Evolutionary conservation across 2,797 vertebrate species (phyloP).

Genomic region (Leptodactylus fallax): DNA sequence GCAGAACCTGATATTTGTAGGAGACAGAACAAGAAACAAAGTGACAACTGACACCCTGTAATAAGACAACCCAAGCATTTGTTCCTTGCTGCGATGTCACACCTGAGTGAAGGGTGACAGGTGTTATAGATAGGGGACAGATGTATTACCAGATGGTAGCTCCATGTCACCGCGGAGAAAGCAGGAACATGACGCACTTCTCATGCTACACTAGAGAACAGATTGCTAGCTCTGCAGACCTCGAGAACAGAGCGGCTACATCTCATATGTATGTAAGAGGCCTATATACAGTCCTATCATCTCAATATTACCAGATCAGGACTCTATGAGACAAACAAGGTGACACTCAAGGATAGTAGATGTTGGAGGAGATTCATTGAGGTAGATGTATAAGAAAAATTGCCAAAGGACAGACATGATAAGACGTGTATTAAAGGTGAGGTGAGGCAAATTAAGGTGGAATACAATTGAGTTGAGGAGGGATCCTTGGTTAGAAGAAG

Average conservation of each 20-base stretch:
- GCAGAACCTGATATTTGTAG: background rate
- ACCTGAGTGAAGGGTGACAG: conserved; percentile 40
- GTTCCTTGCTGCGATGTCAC: conserved; percentile 25
- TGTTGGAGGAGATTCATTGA: background rate
- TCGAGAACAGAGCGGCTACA: background rate
- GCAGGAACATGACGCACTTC: background rate
- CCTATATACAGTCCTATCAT: background rate
- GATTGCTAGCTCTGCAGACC: conserved; percentile 22
- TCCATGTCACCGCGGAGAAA: conserved; percentile 31
- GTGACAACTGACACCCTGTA: conserved; percentile 32
- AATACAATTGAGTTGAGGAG: background rate
- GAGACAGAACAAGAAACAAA: background rate
- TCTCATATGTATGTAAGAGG: too few species aligned
- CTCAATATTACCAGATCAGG: too few species aligned
- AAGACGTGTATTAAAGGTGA: background rate
- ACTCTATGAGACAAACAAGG: background rate
- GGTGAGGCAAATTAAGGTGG: background rate
- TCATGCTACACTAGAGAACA: background rate
- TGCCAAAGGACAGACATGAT: background rate
- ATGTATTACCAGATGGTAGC: conserved; percentile 36
- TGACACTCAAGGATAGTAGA: background rate
- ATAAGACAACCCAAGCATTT: background rate
- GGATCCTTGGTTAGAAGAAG: background rate
- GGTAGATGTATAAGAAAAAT: background rate
- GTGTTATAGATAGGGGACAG: conserved; percentile 15